Conservation (phyloP, 2,888 invertebrate genomes). For the Nephrotoma flavescens region DNA sequence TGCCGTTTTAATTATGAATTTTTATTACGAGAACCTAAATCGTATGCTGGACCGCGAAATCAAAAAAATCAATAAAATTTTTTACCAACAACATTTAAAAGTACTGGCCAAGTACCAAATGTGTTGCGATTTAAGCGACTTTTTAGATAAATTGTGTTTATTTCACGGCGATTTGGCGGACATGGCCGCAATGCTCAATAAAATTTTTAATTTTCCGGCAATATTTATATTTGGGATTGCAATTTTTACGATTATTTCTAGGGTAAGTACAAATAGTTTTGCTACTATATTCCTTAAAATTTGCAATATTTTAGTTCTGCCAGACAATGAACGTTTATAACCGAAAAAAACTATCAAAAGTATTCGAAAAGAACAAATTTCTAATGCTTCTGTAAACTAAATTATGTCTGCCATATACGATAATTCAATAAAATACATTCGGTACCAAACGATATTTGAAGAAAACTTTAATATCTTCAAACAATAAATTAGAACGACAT, state of each 20-base stretch:
- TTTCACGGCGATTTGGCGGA: background rate
- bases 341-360: background rate
- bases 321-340: background rate
- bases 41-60: background rate
- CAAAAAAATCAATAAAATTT: background rate
- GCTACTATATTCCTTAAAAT: no score
- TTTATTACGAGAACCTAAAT: background rate
- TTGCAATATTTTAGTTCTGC: no score
- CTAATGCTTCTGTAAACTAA: background rate
- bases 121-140: background rate
- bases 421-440: background rate
- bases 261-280: background rate
- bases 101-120: background rate
- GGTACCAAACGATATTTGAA: background rate
- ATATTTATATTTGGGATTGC: background rate
- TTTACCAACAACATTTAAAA: background rate
- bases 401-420: background rate
- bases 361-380: background rate
- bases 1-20: background rate
- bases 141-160: background rate
- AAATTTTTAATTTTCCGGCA: background rate
- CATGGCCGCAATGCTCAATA: background rate
- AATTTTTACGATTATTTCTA: background rate
- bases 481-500: background rate
- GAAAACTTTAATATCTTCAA: background rate